Evolutionary conservation across 2,888 invertebrate species (phyloP).

Genomic region (Leptinotarsa rubiginosa): DNA sequence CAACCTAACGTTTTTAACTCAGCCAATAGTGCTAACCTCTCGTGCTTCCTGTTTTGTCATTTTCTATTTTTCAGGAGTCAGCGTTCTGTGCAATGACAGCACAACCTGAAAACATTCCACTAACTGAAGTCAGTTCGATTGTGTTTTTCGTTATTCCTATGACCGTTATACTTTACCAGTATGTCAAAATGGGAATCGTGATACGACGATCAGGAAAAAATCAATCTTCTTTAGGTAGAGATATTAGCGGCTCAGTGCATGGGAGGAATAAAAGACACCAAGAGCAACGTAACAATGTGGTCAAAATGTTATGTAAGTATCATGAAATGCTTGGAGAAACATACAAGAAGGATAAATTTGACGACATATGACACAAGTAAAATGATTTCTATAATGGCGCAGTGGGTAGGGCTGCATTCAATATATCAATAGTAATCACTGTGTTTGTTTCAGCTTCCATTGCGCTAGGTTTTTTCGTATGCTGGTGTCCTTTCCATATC

Average conservation of each 20-base stretch:
- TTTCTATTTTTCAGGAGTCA: conserved; percentile 70
- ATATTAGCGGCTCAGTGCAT: conserved; percentile 75
- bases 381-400: neutral
- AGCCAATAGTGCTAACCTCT: too few relatives aligned
- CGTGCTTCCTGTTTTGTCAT: too few relatives aligned
- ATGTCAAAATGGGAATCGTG: conserved; percentile 81
- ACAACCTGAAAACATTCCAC: conserved; percentile 73
- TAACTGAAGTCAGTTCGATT: conserved; percentile 84
- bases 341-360: too few relatives aligned
- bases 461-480: conserved; percentile 92
- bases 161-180: conserved; percentile 80
- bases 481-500: conserved; percentile 97
- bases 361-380: too few relatives aligned
- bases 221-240: conserved; percentile 64
- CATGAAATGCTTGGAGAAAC: neutral
- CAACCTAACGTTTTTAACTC: too few relatives aligned
- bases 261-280: conserved; percentile 75
- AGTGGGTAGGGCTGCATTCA: conserved; percentile 1
- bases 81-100: conserved; percentile 83
- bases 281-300: conserved; percentile 76
- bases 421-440: neutral
- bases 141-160: conserved; percentile 84
- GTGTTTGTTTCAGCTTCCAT: conserved; percentile 81
- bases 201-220: conserved; percentile 71
- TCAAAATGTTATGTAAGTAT: conserved; percentile 83